phyloP scores from a whole-genome alignment of 2,797 vertebrate genomes.

The Heteromormyrus szaboi region DNA sequence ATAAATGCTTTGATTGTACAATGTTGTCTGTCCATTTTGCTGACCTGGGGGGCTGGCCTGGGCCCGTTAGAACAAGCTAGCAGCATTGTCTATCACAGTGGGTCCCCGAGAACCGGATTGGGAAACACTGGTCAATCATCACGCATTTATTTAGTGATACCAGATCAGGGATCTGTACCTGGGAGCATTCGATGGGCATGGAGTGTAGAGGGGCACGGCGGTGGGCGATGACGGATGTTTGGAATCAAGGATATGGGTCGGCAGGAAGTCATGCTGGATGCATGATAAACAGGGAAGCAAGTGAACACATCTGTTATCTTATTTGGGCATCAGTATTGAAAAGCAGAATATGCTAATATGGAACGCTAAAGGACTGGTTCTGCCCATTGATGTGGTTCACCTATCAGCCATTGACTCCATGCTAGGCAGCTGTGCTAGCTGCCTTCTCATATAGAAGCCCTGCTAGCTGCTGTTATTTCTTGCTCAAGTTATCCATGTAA shows the following conservation, averaged over 20 bases:
- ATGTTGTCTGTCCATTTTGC: no score
- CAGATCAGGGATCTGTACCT: background rate
- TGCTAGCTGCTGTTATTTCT: background rate
- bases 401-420: background rate
- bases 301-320: background rate
- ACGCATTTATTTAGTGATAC: background rate
- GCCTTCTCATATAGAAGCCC: background rate
- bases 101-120: no score
- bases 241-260: background rate
- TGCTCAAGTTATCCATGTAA: background rate
- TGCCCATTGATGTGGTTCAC: background rate
- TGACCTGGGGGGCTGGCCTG: no score
- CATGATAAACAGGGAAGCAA: background rate
- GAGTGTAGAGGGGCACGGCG: background rate
- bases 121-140: background rate
- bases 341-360: background rate
- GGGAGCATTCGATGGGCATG: background rate
- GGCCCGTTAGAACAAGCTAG: no score
- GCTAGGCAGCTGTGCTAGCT: background rate
- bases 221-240: no score
- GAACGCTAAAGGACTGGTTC: background rate
- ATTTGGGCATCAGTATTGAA: background rate
- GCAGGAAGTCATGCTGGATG: background rate
- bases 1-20: no score
- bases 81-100: no score